Evolutionary conservation across 1,140 invertebrate genomes (phyloP).

Genomic region (Formica exsecta): DNA sequence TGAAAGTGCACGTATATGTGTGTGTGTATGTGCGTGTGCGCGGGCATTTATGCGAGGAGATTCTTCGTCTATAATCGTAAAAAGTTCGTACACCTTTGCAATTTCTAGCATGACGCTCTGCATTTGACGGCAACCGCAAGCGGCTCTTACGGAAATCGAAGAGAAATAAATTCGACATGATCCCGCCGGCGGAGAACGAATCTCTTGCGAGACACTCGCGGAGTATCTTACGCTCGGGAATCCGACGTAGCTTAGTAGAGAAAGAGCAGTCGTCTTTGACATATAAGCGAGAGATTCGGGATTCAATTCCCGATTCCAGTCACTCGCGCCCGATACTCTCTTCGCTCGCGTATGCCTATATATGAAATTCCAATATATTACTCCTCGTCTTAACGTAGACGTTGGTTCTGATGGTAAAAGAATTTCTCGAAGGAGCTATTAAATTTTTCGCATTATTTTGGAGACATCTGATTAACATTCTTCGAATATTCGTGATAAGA

Average conservation of each 20-base stretch:
- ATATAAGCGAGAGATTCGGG: too few relatives aligned
- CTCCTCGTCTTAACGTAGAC: background rate
- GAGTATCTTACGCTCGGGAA: background rate
- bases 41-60: background rate
- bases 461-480: background rate
- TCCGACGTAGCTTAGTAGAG: too few relatives aligned
- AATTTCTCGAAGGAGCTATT: background rate
- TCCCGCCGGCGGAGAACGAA: background rate
- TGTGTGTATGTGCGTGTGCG: background rate
- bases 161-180: constrained; percentile 9
- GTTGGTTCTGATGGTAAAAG: background rate
- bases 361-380: background rate
- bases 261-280: too few relatives aligned
- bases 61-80: constrained; percentile 1
- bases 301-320: too few relatives aligned
- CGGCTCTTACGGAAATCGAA: background rate
- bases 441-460: background rate
- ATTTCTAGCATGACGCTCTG: constrained; percentile 25
- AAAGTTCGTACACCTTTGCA: constrained; percentile 37
- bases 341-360: background rate
- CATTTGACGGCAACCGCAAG: constrained; percentile 2
- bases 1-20: background rate
- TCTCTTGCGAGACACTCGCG: background rate
- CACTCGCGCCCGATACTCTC: too few relatives aligned
- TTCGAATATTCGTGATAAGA: background rate